Conservation (phyloP, 2,797 vertebrate genomes). For the Chrosomus eos region DNA sequence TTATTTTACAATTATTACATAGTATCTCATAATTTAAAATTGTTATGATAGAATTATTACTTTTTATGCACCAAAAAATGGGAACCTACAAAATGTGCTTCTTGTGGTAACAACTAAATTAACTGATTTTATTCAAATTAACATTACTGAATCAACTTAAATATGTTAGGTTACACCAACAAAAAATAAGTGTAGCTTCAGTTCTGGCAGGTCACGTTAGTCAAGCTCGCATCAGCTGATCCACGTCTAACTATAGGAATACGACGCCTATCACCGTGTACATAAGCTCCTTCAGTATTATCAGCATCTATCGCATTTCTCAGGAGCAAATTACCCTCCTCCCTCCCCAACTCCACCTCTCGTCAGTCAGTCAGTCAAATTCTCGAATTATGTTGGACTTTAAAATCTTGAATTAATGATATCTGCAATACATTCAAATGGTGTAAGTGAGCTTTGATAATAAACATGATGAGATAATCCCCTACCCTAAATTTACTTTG, state of each 20-base stretch:
- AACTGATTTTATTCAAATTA: not conserved
- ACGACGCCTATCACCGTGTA: too few relatives aligned
- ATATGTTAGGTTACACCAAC: not conserved
- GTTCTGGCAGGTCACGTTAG: too few relatives aligned
- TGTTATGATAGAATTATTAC: not conserved
- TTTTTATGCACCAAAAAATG: not conserved
- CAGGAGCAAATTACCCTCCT: too few relatives aligned
- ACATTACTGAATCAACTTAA: not conserved
- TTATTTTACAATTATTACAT: not conserved
- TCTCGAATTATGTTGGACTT: too few relatives aligned
- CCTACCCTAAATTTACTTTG: not conserved
- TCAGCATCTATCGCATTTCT: too few relatives aligned
- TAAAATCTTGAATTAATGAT: too few relatives aligned
- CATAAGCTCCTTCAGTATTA: too few relatives aligned
- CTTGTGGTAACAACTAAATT: not conserved
- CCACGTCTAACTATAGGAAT: too few relatives aligned
- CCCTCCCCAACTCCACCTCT: too few relatives aligned
- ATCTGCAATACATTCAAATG: not conserved
- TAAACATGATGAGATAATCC: constrained; percentile 3
- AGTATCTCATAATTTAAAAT: not conserved
- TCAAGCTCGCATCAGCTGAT: too few relatives aligned
- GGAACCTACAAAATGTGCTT: not conserved
- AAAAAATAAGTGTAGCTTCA: too few relatives aligned
- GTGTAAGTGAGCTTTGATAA: not conserved
- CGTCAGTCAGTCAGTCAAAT: too few relatives aligned